Evolutionary conservation across 2,797 vertebrate genomes (phyloP).

Genomic region (Loriculus beryllinus): DNA sequence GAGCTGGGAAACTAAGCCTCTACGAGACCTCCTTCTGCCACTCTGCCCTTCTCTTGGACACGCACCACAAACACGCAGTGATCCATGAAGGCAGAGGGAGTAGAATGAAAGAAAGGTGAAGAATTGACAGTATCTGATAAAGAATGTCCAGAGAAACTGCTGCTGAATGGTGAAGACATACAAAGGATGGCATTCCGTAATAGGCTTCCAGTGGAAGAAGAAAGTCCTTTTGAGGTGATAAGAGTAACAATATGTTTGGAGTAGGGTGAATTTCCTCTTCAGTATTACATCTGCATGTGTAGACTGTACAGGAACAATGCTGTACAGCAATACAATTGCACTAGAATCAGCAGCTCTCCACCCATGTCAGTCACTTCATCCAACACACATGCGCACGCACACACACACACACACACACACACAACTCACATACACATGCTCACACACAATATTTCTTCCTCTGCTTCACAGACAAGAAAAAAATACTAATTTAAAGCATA

Average conservation of each 20-base stretch:
- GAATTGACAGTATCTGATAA: slow-evolving; percentile 72
- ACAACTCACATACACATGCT: neutral
- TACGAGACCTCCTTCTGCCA: slow-evolving; percentile 55
- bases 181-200: slow-evolving; percentile 46
- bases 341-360: neutral
- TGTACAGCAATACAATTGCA: neutral
- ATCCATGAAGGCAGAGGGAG: slow-evolving; percentile 68
- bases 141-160: slow-evolving; percentile 63
- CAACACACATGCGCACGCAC: neutral
- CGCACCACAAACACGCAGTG: slow-evolving; percentile 27
- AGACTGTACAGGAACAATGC: neutral
- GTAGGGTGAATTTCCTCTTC: neutral
- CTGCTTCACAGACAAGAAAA: slow-evolving; percentile 55
- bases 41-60: slow-evolving; percentile 67
- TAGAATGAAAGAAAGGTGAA: slow-evolving; percentile 65
- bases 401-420: neutral
- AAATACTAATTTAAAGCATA: slow-evolving; percentile 76
- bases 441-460: neutral
- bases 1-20: slow-evolving; percentile 55
- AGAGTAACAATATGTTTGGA: neutral
- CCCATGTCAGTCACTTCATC: neutral
- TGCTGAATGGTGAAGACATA: slow-evolving; percentile 33
- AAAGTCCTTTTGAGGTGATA: neutral
- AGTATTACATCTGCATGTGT: fast-evolving
- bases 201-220: neutral